Conservation (phyloP, 92 coral and sea anemone species). For the Parazoanthus swiftii region DNA sequence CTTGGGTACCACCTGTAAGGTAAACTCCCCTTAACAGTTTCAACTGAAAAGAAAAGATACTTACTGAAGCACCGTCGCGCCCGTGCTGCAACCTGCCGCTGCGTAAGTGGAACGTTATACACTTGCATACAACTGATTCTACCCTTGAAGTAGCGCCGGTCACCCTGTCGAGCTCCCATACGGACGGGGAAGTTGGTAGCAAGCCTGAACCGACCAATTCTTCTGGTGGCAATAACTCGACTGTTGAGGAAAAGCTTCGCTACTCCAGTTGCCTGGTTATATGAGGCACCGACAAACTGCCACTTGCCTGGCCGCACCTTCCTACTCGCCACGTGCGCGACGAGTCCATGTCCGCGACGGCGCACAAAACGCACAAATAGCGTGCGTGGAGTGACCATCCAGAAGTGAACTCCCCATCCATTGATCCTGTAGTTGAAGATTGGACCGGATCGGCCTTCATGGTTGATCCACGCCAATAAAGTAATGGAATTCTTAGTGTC, state of each 20-base stretch:
- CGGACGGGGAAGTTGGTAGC: slow-evolving; percentile 42
- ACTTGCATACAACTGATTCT: slow-evolving; percentile 35
- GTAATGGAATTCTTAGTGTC: slow-evolving; percentile 76
- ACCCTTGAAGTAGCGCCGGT: slow-evolving; percentile 32
- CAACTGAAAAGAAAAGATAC: background rate
- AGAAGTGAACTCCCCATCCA: slow-evolving; percentile 74
- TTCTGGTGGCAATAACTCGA: background rate
- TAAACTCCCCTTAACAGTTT: background rate
- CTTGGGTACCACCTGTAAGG: background rate
- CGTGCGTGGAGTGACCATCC: slow-evolving; percentile 54
- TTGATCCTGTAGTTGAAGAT: slow-evolving; percentile 67
- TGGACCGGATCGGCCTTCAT: slow-evolving; percentile 71
- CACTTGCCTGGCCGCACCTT: slow-evolving; percentile 1
- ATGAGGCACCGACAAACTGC: slow-evolving; percentile 28
- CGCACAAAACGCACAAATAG: slow-evolving; percentile 63
- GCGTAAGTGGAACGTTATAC: background rate
- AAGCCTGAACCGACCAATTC: slow-evolving; percentile 24
- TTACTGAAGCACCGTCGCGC: slow-evolving; percentile 32
- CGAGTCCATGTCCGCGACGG: slow-evolving; percentile 46
- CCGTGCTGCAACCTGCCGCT: slow-evolving; percentile 28
- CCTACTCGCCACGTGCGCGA: background rate
- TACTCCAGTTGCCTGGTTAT: background rate
- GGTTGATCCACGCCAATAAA: slow-evolving; percentile 72
- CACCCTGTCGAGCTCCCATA: slow-evolving; percentile 31
- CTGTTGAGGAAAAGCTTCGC: slow-evolving; percentile 28